These are phyloP conservation scores for Athetis lepigone DNA, from an alignment of 2,888 invertebrate genomes.

Conservation along the genomic window DNA sequence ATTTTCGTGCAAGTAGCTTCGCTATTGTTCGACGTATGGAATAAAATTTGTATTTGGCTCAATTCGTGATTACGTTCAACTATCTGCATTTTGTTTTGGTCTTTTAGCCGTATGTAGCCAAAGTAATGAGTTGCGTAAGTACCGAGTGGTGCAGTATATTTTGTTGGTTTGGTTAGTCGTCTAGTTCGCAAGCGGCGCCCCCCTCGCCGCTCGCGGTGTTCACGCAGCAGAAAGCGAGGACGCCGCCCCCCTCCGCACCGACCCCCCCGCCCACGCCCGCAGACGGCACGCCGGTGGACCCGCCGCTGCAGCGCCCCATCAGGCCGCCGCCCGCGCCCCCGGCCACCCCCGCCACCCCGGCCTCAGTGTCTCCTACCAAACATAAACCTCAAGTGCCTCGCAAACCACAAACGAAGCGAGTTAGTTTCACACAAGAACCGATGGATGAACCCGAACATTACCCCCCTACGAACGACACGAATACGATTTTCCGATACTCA, in stretches of 20 bases:
- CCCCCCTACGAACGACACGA: conserved; percentile 73
- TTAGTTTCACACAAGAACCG: conserved; percentile 86
- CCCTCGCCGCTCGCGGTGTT: conserved; percentile 83
- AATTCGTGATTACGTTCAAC: conserved; percentile 54
- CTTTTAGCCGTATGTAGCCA: conserved; percentile 67
- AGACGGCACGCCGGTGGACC: conserved; percentile 56
- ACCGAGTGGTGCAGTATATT: conserved; percentile 78
- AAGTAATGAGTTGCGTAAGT: conserved; percentile 71
- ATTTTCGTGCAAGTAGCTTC: conserved; percentile 87
- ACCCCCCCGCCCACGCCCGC: conserved; percentile 71
- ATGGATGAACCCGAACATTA: conserved; percentile 73
- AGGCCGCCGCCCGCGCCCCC: conserved; percentile 74
- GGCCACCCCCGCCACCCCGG: conserved; percentile 67
- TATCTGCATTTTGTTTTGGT: conserved; percentile 73
- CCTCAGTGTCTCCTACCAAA: conserved; percentile 73
- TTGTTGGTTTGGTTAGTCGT: conserved; percentile 89
- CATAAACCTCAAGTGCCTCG: conserved; percentile 87
- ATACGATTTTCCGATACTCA: conserved; percentile 67
- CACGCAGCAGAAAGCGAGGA: conserved; percentile 80
- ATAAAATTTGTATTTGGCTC: conserved; percentile 53
- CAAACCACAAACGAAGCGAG: conserved; percentile 88
- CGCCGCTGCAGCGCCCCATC: conserved; percentile 68
- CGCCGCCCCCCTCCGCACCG: conserved; percentile 71
- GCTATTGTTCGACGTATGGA: conserved; percentile 67
- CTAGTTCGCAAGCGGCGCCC: conserved; percentile 82